Conservation (phyloP, 2,113 vertebrate genomes). For the Eclectus roratus region DNA sequence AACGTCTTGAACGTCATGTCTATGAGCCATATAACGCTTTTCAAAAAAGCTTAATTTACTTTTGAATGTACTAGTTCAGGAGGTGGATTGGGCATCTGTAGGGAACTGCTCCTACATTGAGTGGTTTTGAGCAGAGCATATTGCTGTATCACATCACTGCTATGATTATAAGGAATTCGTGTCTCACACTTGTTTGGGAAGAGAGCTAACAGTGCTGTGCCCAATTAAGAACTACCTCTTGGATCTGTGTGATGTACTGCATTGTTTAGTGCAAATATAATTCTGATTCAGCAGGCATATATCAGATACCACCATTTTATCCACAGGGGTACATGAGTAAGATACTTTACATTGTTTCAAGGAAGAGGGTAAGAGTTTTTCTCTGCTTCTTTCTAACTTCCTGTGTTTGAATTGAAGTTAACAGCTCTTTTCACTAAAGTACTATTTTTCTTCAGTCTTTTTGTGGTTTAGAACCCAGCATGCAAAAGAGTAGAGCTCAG, state of each 20-base stretch:
- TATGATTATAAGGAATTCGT: fast-evolving
- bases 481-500: not conserved
- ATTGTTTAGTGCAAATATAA: not conserved
- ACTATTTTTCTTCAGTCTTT: not conserved
- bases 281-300: not conserved
- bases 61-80: not conserved
- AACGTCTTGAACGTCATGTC: not conserved
- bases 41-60: not conserved
- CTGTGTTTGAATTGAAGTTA: not conserved
- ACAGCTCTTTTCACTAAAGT: not conserved
- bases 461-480: not conserved
- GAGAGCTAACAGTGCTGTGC: not conserved
- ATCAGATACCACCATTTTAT: not conserved
- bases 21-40: not conserved
- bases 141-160: not conserved
- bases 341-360: not conserved
- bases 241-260: fast-evolving
- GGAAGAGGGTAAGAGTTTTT: not conserved
- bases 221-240: not conserved
- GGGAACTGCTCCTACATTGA: not conserved
- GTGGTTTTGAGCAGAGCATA: not conserved
- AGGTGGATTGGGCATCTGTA: not conserved
- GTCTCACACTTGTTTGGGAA: fast-evolving
- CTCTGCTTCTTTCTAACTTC: not conserved
- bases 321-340: not conserved